Conservation (phyloP, 1,140 invertebrate genomes). For the Lepidurus arcticus region DNA sequence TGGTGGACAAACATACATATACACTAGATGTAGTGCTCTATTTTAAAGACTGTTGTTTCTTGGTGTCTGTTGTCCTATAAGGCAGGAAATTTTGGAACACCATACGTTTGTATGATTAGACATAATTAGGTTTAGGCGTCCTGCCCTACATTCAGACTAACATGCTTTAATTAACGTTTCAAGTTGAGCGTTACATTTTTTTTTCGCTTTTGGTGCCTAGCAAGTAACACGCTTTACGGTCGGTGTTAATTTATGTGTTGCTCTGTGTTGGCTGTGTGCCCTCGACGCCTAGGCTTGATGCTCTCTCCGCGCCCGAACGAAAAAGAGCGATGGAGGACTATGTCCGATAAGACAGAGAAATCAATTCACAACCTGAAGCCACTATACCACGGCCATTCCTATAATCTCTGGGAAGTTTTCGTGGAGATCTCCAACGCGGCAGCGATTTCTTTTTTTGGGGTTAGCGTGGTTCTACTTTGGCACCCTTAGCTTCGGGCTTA, state of each 20-base stretch:
- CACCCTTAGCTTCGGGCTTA: neutral
- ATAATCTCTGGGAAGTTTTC: neutral
- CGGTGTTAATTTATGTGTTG: conserved; percentile 12
- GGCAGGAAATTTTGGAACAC: too few relatives aligned
- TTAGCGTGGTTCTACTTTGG: neutral
- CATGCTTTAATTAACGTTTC: neutral
- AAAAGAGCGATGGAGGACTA: conserved; percentile 8
- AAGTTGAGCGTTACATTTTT: neutral
- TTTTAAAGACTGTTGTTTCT: too few relatives aligned
- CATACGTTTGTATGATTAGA: neutral
- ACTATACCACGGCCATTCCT: conserved; percentile 4
- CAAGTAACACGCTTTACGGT: neutral
- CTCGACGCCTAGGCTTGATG: conserved; percentile 10
- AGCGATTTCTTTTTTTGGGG: neutral
- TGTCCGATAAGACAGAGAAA: conserved; percentile 15
- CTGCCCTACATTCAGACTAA: neutral
- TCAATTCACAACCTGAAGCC: conserved; percentile 21
- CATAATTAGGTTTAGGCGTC: neutral
- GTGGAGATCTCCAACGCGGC: neutral
- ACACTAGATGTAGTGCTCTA: too few relatives aligned
- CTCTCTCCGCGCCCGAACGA: neutral
- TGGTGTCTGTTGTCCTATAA: too few relatives aligned
- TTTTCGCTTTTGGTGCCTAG: neutral
- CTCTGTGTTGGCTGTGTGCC: neutral
- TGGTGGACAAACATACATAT: too few relatives aligned